Base-by-base conservation (phyloP, 2,113 vertebrate genomes). In the Loxodonta africana region DNA sequence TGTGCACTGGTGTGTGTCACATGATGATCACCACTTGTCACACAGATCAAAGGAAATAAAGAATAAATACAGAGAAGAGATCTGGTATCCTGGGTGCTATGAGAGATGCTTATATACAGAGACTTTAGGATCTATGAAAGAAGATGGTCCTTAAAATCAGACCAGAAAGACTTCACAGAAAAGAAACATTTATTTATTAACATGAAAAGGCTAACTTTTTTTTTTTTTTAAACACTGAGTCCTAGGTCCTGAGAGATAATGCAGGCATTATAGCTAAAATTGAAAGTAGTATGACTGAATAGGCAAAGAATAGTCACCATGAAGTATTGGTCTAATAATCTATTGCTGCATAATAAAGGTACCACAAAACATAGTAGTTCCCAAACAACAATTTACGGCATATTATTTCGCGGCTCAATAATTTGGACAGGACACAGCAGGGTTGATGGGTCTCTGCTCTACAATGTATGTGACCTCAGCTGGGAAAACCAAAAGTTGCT, bases 251-350 rank as follows among this genome's bases (percentile, higher is more conserved):
- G 21, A 74, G 37, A 48, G 81, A 28, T 14, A 77, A 76, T 88
- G 14, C 6, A 12, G 12, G 25, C 23, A 23, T 37, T 62, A 51
- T 46, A 28, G 30, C 37, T 83, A 78, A 77, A 28, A 53, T 53
- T 51, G 1, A 37, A 53, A 37, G 28, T 28, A 1, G 0, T 57
- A 3, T 30, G 21, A 26, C 46, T 74, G 30, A 63, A 21, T 0
- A 63, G 67, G 11, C n/a, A 30, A 71, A 28, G 37, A 11, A 28
- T 57, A 85, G 5, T 69, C 18, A 69, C 23, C 18, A 57, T 46
- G 67, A 89, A 63, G 33, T 15, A 83, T 53, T 17, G 53, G 3
- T 37, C 1, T 37, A 53, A 10, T 74, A 41, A 80, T 23, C 21
- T 73, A 60, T 69, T 74, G 46, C 25, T 25, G 23, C 28, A 62